Conservation (phyloP, 2,888 invertebrate genomes). For the Beris morrisii region DNA sequence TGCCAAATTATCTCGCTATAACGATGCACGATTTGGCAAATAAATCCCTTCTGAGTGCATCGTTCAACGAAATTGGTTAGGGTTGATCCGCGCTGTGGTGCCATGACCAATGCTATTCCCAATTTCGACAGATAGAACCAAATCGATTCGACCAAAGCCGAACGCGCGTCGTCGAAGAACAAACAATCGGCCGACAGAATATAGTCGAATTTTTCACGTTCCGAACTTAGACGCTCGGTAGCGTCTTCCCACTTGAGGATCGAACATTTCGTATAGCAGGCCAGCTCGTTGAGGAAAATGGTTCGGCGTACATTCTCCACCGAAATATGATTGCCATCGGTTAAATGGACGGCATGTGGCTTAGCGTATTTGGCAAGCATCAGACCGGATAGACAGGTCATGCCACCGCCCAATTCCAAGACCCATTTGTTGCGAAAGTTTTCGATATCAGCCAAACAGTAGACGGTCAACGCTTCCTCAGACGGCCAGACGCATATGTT, state of each 20-base stretch:
- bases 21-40: slow-evolving; percentile 60
- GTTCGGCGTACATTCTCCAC: slow-evolving; percentile 72
- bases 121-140: slow-evolving; percentile 63
- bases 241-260: slow-evolving; percentile 62
- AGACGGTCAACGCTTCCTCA: slow-evolving; percentile 73
- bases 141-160: slow-evolving; percentile 68
- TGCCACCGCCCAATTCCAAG: slow-evolving; percentile 80
- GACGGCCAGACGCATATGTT: slow-evolving; percentile 81
- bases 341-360: slow-evolving; percentile 67
- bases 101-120: slow-evolving; percentile 74
- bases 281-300: slow-evolving; percentile 65
- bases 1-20: slow-evolving; percentile 71
- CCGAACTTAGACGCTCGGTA: slow-evolving; percentile 46
- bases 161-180: slow-evolving; percentile 74
- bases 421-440: slow-evolving; percentile 69
- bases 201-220: slow-evolving; percentile 64
- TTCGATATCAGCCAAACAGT: slow-evolving; percentile 65
- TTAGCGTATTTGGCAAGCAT: slow-evolving; percentile 69
- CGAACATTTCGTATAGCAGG: slow-evolving; percentile 59
- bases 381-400: slow-evolving; percentile 80
- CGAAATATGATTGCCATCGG: slow-evolving; percentile 77
- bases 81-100: slow-evolving; percentile 73
- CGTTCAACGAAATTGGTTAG: slow-evolving; percentile 68
- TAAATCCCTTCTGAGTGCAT: slow-evolving; percentile 63
- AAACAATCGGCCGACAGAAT: slow-evolving; percentile 79